phyloP scores from a whole-genome alignment of 2,888 invertebrate species.

The Unio delphinus region DNA sequence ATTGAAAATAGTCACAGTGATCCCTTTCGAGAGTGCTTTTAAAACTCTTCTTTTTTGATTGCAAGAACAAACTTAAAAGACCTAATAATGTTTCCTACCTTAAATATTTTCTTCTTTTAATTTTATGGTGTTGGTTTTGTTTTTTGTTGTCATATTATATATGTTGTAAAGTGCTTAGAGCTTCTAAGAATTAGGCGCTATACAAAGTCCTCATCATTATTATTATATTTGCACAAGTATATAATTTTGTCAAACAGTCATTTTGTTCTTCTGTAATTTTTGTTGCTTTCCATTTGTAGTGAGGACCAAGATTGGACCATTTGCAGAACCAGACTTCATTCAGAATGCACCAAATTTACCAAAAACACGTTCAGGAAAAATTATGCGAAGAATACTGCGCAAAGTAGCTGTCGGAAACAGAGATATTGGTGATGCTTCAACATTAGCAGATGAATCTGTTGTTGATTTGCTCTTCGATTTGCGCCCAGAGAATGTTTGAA shows the following conservation, averaged over 20 bases:
- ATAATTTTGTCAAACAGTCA: background rate
- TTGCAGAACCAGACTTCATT: conserved; percentile 94
- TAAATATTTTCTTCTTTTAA: too few relatives aligned
- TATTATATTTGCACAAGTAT: background rate
- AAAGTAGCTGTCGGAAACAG: conserved; percentile 92
- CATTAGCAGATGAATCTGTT: conserved; percentile 92
- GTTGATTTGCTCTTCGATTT: conserved; percentile 75
- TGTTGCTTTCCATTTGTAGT: conserved; percentile 74
- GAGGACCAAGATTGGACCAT: conserved; percentile 91
- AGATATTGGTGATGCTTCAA: conserved; percentile 93
- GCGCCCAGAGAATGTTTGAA: conserved; percentile 45
- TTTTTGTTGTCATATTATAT: too few relatives aligned
- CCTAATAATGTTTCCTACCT: too few relatives aligned
- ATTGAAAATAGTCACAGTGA: too few relatives aligned
- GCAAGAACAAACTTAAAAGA: too few relatives aligned
- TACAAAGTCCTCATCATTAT: too few relatives aligned
- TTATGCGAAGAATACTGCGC: conserved; percentile 94
- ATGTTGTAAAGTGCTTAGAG: too few relatives aligned
- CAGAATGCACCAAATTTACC: conserved; percentile 95
- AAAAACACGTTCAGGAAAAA: conserved; percentile 97
- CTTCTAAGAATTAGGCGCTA: too few relatives aligned
- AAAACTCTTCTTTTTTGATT: too few relatives aligned
- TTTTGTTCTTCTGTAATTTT: conserved; percentile 9
- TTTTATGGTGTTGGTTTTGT: too few relatives aligned
- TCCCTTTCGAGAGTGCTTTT: too few relatives aligned